Evolutionary conservation across 2,113 vertebrate genomes (phyloP).

Genomic region (Diadophis punctatus): DNA sequence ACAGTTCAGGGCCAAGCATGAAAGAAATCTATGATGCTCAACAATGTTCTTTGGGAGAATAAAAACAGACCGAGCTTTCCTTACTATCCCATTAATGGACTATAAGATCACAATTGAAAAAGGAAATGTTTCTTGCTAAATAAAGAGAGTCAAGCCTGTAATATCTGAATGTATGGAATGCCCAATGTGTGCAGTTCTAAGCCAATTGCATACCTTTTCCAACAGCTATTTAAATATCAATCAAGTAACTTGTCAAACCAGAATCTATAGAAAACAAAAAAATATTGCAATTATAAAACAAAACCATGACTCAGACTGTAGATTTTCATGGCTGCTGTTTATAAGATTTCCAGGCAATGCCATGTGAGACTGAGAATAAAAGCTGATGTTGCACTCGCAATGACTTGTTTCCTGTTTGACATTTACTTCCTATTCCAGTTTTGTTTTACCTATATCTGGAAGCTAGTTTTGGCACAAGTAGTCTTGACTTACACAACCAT

Average conservation of each 20-base stretch:
- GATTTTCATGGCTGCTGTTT: background rate
- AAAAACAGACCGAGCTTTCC: background rate
- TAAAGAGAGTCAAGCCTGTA: background rate
- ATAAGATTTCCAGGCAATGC: background rate
- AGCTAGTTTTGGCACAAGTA: background rate
- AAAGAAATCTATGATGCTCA: constrained; percentile 32
- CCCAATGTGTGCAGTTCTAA: constrained; percentile 8
- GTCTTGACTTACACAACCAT: background rate
- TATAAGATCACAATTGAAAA: background rate
- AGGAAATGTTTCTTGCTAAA: background rate
- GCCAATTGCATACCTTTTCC: constrained; percentile 29
- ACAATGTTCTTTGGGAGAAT: background rate
- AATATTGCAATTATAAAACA: constrained; percentile 31
- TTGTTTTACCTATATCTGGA: background rate
- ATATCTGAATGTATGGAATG: constrained; percentile 38
- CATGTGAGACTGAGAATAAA: background rate
- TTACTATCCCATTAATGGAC: background rate
- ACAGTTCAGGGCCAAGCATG: background rate
- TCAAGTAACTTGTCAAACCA: constrained; percentile 42
- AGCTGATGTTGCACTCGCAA: background rate
- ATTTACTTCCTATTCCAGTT: constrained; percentile 17
- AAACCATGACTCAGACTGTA: background rate
- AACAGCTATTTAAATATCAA: constrained; percentile 42
- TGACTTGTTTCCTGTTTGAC: constrained; percentile 14
- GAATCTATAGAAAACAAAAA: constrained; percentile 14